A percentile compares a stretch with the other conserved stretches of the same genome.
Conservation (phyloP, 2,797 vertebrate species). For the Anguilla pacifica region DNA sequence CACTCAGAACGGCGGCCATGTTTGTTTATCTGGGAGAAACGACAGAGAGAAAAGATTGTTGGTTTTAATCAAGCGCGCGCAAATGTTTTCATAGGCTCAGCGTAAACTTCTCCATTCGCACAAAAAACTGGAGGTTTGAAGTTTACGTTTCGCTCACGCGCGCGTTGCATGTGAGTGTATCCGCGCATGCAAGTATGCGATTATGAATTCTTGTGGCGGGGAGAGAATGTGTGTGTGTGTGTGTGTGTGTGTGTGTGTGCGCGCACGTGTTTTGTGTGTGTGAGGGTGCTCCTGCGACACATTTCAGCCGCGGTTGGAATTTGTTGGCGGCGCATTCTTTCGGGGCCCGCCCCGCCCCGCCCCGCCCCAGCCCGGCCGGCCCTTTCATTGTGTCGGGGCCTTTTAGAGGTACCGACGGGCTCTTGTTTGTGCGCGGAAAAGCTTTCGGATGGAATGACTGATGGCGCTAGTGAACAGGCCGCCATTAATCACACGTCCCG, state of each 20-base stretch:
- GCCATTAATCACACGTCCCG: neutral
- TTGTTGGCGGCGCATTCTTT: neutral
- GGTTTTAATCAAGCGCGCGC: neutral
- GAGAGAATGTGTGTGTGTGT: neutral
- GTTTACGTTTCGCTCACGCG: neutral
- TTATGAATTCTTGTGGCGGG: neutral
- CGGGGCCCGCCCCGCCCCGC: neutral
- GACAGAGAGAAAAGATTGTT: neutral
- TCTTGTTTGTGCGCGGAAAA: slow-evolving; percentile 14
- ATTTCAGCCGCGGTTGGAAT: neutral
- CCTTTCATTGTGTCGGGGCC: neutral
- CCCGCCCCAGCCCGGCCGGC: neutral
- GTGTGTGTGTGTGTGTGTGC: neutral
- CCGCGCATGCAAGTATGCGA: neutral
- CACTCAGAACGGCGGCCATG: neutral
- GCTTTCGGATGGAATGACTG: neutral
- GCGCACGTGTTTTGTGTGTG: neutral
- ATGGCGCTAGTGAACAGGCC: neutral
- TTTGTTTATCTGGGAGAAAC: neutral
- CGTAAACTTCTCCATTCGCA: neutral
- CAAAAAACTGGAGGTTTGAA: neutral
- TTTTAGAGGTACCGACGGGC: neutral
- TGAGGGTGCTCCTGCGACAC: neutral
- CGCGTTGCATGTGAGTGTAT: neutral
- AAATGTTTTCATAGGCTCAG: slow-evolving; percentile 5